Conservation (phyloP, 2,113 vertebrate genomes). For the Calidris pugnax region DNA sequence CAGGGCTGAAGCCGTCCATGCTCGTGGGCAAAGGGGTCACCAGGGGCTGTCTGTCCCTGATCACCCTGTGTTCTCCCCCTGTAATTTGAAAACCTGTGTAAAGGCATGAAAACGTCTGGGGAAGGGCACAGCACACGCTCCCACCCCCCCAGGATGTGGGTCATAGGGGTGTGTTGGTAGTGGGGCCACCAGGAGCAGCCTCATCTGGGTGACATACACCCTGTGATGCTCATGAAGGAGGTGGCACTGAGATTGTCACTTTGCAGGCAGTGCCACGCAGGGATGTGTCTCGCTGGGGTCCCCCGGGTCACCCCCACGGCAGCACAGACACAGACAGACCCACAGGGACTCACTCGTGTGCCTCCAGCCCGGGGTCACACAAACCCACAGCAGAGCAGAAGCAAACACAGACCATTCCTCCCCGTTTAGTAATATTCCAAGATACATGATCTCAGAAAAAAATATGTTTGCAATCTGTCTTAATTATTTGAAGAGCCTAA, state of each 20-base stretch:
- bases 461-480: not conserved
- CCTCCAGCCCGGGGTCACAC: not conserved
- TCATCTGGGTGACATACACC: accelerated
- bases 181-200: no score
- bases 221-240: accelerated
- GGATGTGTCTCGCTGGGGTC: not conserved
- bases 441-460: not conserved
- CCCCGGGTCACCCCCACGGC: accelerated
- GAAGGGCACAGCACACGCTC: not conserved
- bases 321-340: not conserved
- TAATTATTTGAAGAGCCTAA: conserved; percentile 22
- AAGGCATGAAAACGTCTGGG: not conserved
- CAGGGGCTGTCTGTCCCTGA: not conserved
- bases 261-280: accelerated
- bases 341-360: accelerated
- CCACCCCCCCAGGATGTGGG: accelerated
- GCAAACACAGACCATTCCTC: not conserved
- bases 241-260: accelerated
- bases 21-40: accelerated
- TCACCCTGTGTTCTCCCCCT: accelerated
- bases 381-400: not conserved
- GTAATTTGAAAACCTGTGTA: accelerated
- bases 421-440: not conserved
- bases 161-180: not conserved
- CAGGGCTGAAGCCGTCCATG: accelerated